These are phyloP conservation scores for Octodon degus DNA, from an alignment of 2,113 vertebrate species.

Conservation along the genomic window DNA sequence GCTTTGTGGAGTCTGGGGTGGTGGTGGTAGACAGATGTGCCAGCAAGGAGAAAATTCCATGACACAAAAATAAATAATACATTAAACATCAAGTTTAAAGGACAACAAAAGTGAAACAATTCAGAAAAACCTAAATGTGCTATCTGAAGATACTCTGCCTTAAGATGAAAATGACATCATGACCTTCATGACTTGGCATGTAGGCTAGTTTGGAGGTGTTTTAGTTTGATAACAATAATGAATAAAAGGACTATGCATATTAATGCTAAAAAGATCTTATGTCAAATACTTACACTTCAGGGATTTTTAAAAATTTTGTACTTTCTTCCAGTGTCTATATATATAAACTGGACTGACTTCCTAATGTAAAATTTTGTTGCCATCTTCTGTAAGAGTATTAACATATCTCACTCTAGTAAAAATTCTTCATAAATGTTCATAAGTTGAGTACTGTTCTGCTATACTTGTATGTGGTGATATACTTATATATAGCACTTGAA, in stretches of 20 bases:
- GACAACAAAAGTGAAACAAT: not conserved
- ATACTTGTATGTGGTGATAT: not conserved
- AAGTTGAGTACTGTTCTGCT: not conserved
- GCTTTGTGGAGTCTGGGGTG: not conserved
- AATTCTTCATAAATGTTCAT: not conserved
- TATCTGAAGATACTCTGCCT: slow-evolving; percentile 17
- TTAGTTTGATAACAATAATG: not conserved
- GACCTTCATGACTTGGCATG: not conserved
- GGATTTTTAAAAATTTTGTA: not conserved
- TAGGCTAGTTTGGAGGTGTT: not conserved
- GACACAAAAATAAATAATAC: slow-evolving; percentile 24
- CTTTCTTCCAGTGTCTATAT: not conserved
- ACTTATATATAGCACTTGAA: not conserved
- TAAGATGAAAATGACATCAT: not conserved
- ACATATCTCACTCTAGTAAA: not conserved
- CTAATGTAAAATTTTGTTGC: not conserved
- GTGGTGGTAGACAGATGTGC: not conserved
- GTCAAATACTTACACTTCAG: not conserved
- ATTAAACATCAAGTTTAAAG: slow-evolving; percentile 5
- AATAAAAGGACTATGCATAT: not conserved
- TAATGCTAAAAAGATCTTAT: not conserved
- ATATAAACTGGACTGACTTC: not conserved
- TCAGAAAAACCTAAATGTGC: slow-evolving; percentile 19
- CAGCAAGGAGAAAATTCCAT: slow-evolving; percentile 56
- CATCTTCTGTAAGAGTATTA: not conserved